Evolutionary conservation across 2,888 invertebrate species (phyloP).

Genomic region (Strigamia maritima): DNA sequence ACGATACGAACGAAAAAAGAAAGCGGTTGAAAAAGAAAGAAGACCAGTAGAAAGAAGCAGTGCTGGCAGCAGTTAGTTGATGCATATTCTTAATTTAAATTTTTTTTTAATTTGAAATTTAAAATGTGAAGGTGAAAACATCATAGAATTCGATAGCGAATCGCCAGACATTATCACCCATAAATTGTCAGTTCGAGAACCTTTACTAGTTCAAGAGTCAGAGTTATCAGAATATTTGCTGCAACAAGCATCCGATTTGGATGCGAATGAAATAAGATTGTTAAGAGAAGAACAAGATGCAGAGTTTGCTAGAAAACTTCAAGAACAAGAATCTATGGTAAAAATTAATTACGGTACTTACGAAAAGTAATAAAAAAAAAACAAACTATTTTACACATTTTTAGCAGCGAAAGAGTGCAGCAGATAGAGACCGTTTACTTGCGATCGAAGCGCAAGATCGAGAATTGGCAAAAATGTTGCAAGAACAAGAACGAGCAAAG

Average conservation of each 20-base stretch:
- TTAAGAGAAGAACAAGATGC: constrained; percentile 72
- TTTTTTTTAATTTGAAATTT: not conserved
- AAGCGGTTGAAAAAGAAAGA: constrained; percentile 52
- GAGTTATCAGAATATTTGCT: constrained; percentile 54
- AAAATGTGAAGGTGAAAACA: constrained; percentile 39
- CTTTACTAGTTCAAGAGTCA: constrained; percentile 49
- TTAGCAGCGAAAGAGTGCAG: constrained; percentile 36
- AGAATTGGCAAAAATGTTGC: constrained; percentile 70
- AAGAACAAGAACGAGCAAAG: constrained; percentile 70
- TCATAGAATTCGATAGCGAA: not conserved
- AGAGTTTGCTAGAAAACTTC: constrained; percentile 69
- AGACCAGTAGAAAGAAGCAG: constrained; percentile 49
- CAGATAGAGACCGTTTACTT: constrained; percentile 62
- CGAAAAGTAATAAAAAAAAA: not conserved
- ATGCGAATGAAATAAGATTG: constrained; percentile 60
- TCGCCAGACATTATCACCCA: not conserved
- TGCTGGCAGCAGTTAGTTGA: not conserved
- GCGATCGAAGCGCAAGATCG: constrained; percentile 78
- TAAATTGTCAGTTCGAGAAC: constrained; percentile 45
- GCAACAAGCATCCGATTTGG: constrained; percentile 50
- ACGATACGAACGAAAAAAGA: constrained; percentile 58
- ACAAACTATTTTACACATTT: not conserved
- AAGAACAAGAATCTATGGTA: constrained; percentile 68
- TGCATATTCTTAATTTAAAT: not conserved
- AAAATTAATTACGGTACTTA: not conserved